Base-by-base conservation (phyloP, 2,888 invertebrate genomes). In the Andricus curvator region DNA sequence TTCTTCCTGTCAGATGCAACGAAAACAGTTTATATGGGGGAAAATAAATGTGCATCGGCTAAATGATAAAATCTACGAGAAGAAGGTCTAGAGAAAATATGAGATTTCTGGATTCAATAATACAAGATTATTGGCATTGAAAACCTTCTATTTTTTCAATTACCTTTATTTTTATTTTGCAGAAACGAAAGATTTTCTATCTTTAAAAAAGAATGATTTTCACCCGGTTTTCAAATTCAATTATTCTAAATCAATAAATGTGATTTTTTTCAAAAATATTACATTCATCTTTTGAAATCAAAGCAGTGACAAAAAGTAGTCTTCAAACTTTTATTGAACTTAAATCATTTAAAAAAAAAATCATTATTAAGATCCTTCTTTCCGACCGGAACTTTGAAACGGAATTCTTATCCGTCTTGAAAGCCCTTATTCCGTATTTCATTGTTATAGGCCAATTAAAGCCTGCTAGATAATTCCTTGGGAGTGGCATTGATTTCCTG, bases 401-500 rank as follows among this genome's bases (percentile, higher is more conserved):
- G 22, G 60, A 60, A 22, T 9, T 51, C 51, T 51, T 51, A 29
- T 81, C 67, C 48, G 77, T 37, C 68, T 11, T 51, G 15, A 77
- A 80, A 77, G 56, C 64, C 51, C 60, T 78, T 78, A 80, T 74
- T 56, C 44, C 68, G 79, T 78, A 76, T 81, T 82, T 81, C 79
- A 80, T 78, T 76, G 67, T 76, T 82, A 81, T 82, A 76, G 29
- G 70, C 77, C 79, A 79, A 83, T 80, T 84, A 80, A 79, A 67
- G 67, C 79, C 77, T 79, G 81, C 74, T 80, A 17, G 74, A 79
- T 79, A 80, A 84, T 82, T 77, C 33, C 56, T 41, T 83, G 89
- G 90, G 89, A 77, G 89, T 84, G 90, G 89, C 88, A 84, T 86
- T 86, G 86, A 86, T 88, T 89, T 85, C 84, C 78, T 82, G 80